These are phyloP conservation scores for Adoxophyes honmai DNA, from an alignment of 1,140 invertebrate genomes.

Conservation along the genomic window DNA sequence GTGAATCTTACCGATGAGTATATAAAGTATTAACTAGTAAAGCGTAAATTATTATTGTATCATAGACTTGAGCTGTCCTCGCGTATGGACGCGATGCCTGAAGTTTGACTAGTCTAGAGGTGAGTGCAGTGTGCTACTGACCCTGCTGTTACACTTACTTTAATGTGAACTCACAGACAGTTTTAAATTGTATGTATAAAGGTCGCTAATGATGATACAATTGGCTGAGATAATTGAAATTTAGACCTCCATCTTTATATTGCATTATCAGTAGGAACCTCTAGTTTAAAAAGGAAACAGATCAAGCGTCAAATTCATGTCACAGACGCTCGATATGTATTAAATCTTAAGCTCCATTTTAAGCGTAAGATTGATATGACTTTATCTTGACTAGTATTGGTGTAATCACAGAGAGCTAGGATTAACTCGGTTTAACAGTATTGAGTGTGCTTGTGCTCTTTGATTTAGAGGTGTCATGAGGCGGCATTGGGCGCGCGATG, in stretches of 20 bases:
- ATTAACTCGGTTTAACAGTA: conserved; percentile 62
- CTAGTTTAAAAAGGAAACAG: background rate
- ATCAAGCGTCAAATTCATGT: conserved; percentile 1
- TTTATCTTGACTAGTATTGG: conserved; percentile 66
- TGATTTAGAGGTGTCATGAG: conserved; percentile 57
- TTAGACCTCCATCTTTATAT: background rate
- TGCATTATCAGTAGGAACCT: background rate
- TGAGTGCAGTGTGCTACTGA: conserved; percentile 3
- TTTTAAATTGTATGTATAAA: too few relatives aligned
- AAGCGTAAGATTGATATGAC: conserved; percentile 52
- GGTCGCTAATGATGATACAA: background rate
- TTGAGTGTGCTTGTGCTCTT: conserved; percentile 64
- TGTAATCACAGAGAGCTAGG: conserved; percentile 45
- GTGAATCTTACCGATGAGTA: conserved; percentile 36
- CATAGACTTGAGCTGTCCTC: conserved; percentile 42
- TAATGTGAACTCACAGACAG: too few relatives aligned
- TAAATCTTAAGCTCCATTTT: conserved; percentile 45
- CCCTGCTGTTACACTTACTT: too few relatives aligned
- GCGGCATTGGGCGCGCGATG: conserved; percentile 63
- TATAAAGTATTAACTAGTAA: conserved; percentile 54
- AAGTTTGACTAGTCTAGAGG: conserved; percentile 16
- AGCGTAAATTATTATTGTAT: conserved; percentile 66
- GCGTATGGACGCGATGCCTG: background rate
- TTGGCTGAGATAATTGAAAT: background rate
- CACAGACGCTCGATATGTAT: conserved; percentile 22